These are phyloP conservation scores for Carapus acus DNA, from an alignment of 2,797 vertebrate genomes.

Conservation along the genomic window DNA sequence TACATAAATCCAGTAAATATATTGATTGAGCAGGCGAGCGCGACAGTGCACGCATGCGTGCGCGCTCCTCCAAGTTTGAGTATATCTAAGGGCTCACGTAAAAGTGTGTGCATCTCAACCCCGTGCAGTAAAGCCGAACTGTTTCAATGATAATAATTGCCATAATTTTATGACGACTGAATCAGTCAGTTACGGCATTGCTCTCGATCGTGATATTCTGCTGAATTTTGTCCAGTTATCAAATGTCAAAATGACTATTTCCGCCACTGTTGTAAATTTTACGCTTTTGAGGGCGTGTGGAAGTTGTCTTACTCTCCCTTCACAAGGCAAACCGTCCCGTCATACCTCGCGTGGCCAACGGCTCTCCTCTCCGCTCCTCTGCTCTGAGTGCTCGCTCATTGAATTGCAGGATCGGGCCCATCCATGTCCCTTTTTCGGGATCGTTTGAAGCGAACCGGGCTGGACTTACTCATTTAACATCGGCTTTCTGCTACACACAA, in stretches of 20 bases:
- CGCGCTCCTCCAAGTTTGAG: conserved; percentile 59
- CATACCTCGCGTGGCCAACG: conserved; percentile 80
- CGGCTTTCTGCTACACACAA: not conserved
- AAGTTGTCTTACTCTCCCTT: conserved; percentile 50
- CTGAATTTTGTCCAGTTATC: too few relatives aligned
- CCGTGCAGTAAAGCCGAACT: not conserved
- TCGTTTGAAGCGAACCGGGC: conserved; percentile 23
- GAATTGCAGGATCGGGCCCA: conserved; percentile 42
- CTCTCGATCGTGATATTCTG: too few relatives aligned
- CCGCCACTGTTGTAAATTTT: not conserved
- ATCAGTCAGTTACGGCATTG: rapidly evolving
- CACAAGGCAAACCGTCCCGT: conserved; percentile 66
- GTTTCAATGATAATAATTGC: not conserved
- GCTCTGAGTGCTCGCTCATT: conserved; percentile 58
- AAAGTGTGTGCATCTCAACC: not conserved
- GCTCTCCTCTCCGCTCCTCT: conserved; percentile 64
- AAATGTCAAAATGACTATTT: rapidly evolving
- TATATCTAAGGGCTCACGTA: conserved; percentile 28
- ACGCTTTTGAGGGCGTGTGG: not conserved
- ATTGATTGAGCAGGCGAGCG: not conserved
- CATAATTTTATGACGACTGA: rapidly evolving
- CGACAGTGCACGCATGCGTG: not conserved
- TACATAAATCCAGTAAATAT: too few relatives aligned
- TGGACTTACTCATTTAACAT: conserved; percentile 5
- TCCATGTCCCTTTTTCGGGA: conserved; percentile 25